phyloP scores from a whole-genome alignment of 1,140 invertebrate species.

The Lasaia peninsularis region DNA sequence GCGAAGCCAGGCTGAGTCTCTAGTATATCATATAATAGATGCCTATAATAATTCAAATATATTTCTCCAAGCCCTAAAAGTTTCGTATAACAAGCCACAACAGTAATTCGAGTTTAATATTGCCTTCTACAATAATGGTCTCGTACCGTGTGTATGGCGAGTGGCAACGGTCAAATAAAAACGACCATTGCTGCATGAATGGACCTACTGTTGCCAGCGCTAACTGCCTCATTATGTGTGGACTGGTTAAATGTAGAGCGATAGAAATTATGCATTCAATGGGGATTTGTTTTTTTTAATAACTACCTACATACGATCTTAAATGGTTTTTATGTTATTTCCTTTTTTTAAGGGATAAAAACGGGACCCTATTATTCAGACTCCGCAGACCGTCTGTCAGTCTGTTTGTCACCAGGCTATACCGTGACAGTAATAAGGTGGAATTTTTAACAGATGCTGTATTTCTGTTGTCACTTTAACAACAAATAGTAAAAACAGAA shows the following conservation, averaged over 20 bases:
- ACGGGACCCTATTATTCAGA: no score
- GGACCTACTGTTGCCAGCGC: constrained; percentile 49
- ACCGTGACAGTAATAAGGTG: no score
- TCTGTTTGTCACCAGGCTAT: no score
- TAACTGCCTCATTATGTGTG: constrained; percentile 38
- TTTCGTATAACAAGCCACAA: constrained; percentile 15
- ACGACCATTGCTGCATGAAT: constrained; percentile 60
- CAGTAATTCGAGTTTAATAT: constrained; percentile 23
- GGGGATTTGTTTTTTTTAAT: not conserved
- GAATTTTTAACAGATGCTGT: no score
- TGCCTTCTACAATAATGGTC: constrained; percentile 38
- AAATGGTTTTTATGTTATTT: no score
- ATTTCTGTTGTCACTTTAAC: no score
- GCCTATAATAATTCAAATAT: not conserved
- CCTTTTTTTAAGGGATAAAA: no score
- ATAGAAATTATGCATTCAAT: not conserved
- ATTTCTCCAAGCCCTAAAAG: not conserved
- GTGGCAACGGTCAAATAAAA: constrained; percentile 45
- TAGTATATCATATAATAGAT: no score
- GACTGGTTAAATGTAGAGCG: constrained; percentile 3
- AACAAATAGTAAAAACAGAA: no score
- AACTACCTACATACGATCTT: no score
- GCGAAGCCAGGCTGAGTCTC: no score
- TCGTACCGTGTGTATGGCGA: constrained; percentile 34
- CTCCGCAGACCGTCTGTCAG: no score